Conservation (phyloP, 2,797 vertebrate genomes). For the Muscicapa comitata region DNA sequence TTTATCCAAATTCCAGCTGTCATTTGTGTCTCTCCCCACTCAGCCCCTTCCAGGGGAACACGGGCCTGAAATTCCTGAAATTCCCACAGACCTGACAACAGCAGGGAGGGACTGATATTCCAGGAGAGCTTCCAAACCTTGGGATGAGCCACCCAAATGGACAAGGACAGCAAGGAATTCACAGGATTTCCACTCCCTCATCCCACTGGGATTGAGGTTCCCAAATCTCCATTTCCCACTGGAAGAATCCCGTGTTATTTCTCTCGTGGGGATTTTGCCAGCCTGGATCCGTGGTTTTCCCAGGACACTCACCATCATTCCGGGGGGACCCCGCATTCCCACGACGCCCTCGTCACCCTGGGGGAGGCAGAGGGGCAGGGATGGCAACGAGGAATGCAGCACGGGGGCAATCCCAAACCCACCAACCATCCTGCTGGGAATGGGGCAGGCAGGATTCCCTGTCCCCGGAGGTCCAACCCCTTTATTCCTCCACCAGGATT, state of each 20-base stretch:
- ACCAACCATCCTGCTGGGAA: neutral
- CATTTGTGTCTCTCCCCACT: neutral
- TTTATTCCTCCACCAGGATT: neutral
- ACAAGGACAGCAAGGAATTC: neutral
- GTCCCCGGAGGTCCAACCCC: neutral
- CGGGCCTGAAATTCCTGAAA: neutral
- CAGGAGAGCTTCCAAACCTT: neutral
- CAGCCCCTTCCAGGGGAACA: fast-evolving
- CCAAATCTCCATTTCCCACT: neutral
- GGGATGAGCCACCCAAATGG: neutral
- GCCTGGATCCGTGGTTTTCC: fast-evolving
- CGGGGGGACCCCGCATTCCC: constrained; percentile 75
- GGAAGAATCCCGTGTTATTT: fast-evolving
- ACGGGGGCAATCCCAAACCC: neutral
- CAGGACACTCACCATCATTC: constrained; percentile 73
- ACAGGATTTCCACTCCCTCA: neutral
- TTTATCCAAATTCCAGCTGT: neutral
- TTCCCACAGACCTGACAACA: fast-evolving
- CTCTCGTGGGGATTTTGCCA: fast-evolving
- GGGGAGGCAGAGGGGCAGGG: neutral
- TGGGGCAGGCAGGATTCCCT: neutral
- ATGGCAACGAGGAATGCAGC: neutral
- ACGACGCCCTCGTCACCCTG: constrained; percentile 82
- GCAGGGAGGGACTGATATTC: neutral
- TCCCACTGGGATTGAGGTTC: neutral